Evolutionary conservation across 2,797 vertebrate species (phyloP).

Genomic region (Prionace glauca): DNA sequence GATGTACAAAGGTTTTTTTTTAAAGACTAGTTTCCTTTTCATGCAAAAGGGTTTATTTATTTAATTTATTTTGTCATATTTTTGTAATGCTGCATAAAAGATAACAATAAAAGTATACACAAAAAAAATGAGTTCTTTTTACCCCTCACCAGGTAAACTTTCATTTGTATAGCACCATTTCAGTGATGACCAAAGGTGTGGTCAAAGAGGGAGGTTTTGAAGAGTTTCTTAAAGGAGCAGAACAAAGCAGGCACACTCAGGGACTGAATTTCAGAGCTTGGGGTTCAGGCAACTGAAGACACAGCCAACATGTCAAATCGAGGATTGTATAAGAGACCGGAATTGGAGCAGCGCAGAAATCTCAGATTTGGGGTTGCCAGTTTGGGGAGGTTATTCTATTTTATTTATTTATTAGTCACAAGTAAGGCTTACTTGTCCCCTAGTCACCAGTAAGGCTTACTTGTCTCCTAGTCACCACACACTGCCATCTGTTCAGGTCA

Average conservation of each 20-base stretch:
- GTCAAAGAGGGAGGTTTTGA: not conserved
- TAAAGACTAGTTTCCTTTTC: not conserved
- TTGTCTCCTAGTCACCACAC: no score
- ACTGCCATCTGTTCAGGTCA: no score
- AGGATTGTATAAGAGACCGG: not conserved
- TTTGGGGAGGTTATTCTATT: not conserved
- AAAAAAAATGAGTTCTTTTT: not conserved
- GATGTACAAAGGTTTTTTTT: not conserved
- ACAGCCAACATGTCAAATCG: not conserved
- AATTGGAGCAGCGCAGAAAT: not conserved
- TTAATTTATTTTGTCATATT: conserved; percentile 84
- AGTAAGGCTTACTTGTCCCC: no score
- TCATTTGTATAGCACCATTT: not conserved
- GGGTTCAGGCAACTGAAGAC: not conserved
- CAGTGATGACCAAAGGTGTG: not conserved
- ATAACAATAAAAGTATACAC: conserved; percentile 53
- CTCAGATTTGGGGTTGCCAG: no score
- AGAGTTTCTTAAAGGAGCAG: not conserved
- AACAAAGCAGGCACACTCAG: not conserved
- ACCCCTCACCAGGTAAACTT: no score
- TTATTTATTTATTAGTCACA: no score
- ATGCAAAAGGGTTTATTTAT: conserved; percentile 77
- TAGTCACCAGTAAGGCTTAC: no score
- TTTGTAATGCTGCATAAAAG: conserved; percentile 96
- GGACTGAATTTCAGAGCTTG: not conserved